Evolutionary conservation across 2,797 vertebrate species (phyloP).

Genomic region (Vireo griseus): DNA sequence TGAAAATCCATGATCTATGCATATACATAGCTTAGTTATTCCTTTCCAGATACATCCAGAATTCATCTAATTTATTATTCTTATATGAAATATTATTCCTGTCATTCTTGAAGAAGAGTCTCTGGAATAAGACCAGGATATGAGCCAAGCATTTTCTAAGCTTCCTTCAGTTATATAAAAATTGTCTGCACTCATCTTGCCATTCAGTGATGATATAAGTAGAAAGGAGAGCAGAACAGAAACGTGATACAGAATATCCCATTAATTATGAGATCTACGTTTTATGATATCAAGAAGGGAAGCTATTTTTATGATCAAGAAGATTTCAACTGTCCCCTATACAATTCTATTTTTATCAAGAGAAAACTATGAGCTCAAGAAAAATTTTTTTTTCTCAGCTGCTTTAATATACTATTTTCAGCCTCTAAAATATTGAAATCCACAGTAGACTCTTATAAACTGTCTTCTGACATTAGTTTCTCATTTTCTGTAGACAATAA

Average conservation of each 20-base stretch:
- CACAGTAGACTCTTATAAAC: neutral
- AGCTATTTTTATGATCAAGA: neutral
- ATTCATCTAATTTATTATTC: neutral
- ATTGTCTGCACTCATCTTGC: neutral
- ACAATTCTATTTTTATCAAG: neutral
- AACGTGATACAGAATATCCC: neutral
- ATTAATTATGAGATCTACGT: neutral
- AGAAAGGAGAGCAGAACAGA: neutral
- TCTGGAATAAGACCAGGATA: neutral
- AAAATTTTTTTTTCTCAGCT: neutral
- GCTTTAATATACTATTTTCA: neutral
- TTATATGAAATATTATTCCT: neutral
- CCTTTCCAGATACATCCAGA: neutral
- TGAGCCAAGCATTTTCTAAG: neutral
- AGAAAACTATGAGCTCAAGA: neutral
- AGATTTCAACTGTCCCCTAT: neutral
- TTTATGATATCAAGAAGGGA: neutral
- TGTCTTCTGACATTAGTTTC: neutral
- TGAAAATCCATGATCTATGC: neutral
- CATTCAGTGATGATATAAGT: neutral
- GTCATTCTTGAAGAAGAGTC: neutral
- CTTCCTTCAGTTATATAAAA: neutral
- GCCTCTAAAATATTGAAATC: neutral
- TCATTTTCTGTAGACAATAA: neutral
- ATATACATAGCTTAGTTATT: neutral